Evolutionary conservation across 2,113 vertebrate genomes (phyloP), one percentile per base, ranked within the genome.

Genomic region (Macaca nemestrina): DNA sequence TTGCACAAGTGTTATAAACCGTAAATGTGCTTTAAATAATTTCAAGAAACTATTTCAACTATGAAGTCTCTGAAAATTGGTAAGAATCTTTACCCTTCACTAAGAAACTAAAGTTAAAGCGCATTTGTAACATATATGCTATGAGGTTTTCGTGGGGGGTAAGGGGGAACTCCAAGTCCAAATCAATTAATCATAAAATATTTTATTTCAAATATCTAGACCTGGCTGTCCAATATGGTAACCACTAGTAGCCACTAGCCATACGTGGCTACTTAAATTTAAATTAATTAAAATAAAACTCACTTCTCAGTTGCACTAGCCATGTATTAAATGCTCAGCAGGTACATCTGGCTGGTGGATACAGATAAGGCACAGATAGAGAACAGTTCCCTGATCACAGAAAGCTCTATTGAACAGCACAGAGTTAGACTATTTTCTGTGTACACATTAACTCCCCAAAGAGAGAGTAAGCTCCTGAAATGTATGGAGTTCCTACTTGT

Each of bases 41-140:
- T 94, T 92, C 67, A 86, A 78, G 27, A 88, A 92, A 93, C 59
- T 86, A 89, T 64, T 70, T 95, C 57, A n/a, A 85, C 25, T 88
- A 85, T 38, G 6, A 93, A 93, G 25, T 88, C 61, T 48, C 93
- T 88, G 55, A 90, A 75, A 70, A 11, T 68, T 82, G 18, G 35
- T 80, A 6, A 89, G 38, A 35, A 85, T 82, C 61, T 92, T 93
- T 73, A 82, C 5, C 18, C 3, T 76, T 85, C 12, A 70, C 23
- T 73, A 95, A 95, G n/a, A 94, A 97, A 90, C 22, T 79, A 61
- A 94, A 90, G 22, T 76, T 67, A 94, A 88, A 85, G 25, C 27
- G 13, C 61, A 86, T 86, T 94, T n/a, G 12, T 64, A 93, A 84
- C n/a, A 88, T 48, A 22, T 57, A 35, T 9, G 23, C 45, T 87